Percentiles rank a stretch among this genome's conserved stretches.
phyloP scores from a whole-genome alignment of 2,888 invertebrate genomes.

The Agonopterix arenella region DNA sequence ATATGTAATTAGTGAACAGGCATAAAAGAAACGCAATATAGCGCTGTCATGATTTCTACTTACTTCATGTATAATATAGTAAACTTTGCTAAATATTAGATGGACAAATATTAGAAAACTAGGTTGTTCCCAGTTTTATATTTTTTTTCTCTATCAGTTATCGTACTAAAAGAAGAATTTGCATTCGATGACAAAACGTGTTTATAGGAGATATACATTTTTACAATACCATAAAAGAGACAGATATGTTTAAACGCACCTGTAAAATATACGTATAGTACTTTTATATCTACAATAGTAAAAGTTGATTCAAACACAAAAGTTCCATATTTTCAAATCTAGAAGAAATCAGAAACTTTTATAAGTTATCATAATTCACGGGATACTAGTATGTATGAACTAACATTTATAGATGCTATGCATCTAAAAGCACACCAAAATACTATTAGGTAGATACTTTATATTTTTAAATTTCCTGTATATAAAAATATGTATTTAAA shows the following conservation, averaged over 20 bases:
- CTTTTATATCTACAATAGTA: not conserved
- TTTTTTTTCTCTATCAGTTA: no score
- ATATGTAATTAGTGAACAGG: no score
- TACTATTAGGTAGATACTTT: not conserved
- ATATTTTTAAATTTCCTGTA: not conserved
- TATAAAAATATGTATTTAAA: conserved; percentile 8
- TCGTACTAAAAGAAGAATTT: no score
- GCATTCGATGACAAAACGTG: no score
- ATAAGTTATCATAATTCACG: not conserved
- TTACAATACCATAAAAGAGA: not conserved
- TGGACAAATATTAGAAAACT: no score
- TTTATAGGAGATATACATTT: not conserved
- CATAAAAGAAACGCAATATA: no score
- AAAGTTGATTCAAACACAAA: not conserved
- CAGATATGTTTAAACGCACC: no score
- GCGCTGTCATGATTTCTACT: no score
- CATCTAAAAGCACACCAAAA: conserved; percentile 12
- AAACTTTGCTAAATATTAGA: no score
- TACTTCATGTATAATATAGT: no score
- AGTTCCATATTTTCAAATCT: not conserved
- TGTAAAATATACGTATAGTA: not conserved
- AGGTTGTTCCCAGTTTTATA: no score
- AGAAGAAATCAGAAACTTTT: not conserved
- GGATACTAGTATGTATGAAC: not conserved
- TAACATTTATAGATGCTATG: not conserved